A percentile compares a stretch with the other conserved stretches of the same genome.
Evolutionary conservation across 2,888 invertebrate genomes (phyloP).

Genomic region (Teinopalpus imperialis): DNA sequence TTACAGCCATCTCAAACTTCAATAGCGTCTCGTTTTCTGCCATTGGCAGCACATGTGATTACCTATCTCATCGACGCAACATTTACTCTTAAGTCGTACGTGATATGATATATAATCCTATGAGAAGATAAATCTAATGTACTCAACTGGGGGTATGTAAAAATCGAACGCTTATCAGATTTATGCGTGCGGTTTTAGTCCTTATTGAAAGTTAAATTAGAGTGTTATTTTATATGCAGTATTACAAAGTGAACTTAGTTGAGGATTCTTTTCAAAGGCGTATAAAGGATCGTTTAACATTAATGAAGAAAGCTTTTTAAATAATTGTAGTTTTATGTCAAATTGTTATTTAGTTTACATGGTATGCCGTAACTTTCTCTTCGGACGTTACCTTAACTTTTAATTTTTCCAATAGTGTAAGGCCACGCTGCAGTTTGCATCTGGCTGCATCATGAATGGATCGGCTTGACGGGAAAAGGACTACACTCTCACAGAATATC

Average conservation of each 20-base stretch:
- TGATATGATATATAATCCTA: slow-evolving; percentile 10
- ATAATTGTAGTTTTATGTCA: slow-evolving; percentile 1
- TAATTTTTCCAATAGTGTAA: no score
- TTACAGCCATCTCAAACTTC: slow-evolving; percentile 25
- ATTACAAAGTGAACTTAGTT: no score
- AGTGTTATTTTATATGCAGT: slow-evolving; percentile 9
- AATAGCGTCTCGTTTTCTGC: slow-evolving; percentile 23
- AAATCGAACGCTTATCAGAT: not conserved
- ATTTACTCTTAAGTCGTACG: not conserved
- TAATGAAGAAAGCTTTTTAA: slow-evolving; percentile 9
- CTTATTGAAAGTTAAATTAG: not conserved
- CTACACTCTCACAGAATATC: no score
- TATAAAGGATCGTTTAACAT: slow-evolving; percentile 17
- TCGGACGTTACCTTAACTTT: no score
- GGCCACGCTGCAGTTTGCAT: no score
- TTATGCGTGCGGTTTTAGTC: not conserved
- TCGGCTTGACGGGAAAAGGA: no score
- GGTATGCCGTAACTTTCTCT: no score
- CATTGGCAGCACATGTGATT: slow-evolving; percentile 22
- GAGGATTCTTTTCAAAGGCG: slow-evolving; percentile 5
- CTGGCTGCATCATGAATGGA: no score
- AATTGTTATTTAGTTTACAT: no score
- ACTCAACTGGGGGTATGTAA: slow-evolving; percentile 5
- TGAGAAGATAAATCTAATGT: slow-evolving; percentile 5
- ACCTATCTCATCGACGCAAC: slow-evolving; percentile 3